Evolutionary conservation across 2,113 vertebrate species (phyloP), one percentile per base, ranked within the genome.

Genomic region (Glaucidium brasilianum): DNA sequence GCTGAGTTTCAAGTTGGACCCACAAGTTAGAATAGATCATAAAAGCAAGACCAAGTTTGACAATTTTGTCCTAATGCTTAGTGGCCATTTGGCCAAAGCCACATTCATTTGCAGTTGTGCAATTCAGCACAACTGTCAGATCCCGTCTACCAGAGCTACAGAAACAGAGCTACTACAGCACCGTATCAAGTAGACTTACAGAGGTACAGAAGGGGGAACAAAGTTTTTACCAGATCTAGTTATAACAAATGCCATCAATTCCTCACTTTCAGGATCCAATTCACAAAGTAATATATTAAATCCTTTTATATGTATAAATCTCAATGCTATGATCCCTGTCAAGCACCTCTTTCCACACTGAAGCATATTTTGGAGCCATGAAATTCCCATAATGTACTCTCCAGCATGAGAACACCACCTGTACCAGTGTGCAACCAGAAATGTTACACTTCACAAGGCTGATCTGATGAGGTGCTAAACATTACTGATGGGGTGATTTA

Each of bases 381-480:
- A 56, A 92, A 94, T 49, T 93, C 85, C 91, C 91, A 49, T 67
- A 47, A 86, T 10, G 43, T 32, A 7, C 72, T 52, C 68, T 75
- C 35, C 94, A 85, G 85, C 67, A 71, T 0, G 2, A 73, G 82
- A 75, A 0, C 66, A 88, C 4, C 92, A 81, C 75, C 37, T 35
- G 75, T 8, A 41, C 26, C 82, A 43, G 37, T 3, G 71, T 39
- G 82, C 67, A 84, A 3, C 12, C 82, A 76, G 52, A 35, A 90
- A 49, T 0, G 56, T 43, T 43, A 52, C 32, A 3, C 18, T 76
- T 81, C 64, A 53, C 49, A 41, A 27, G 39, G 52, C 86, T n/a
- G 53, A 11, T 4, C n/a, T 84, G 94, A 92, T 88, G 94, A 93
- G 83, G 96, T 94, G 94, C 50, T 85, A 34, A 52, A 7, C 68